Evolutionary conservation across 2,797 vertebrate species (phyloP).

Genomic region (Saxicola maurus): DNA sequence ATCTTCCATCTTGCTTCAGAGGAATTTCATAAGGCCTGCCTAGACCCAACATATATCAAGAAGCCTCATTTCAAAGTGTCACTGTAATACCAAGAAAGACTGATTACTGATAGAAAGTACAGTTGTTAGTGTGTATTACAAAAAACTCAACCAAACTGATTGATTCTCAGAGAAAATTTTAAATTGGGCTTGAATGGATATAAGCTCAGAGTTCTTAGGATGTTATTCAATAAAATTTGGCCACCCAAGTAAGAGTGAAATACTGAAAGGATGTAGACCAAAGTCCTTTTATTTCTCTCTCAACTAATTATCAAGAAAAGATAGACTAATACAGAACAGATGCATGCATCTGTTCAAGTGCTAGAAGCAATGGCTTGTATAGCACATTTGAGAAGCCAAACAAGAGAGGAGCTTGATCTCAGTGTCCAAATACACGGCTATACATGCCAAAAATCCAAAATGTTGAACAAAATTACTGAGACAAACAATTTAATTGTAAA

Average conservation of each 20-base stretch:
- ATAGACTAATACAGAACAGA: neutral
- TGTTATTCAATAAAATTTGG: neutral
- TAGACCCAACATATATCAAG: neutral
- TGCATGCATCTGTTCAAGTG: neutral
- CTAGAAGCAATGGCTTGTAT: neutral
- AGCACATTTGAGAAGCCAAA: neutral
- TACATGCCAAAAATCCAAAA: neutral
- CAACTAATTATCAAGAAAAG: neutral
- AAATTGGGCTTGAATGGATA: neutral
- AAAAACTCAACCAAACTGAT: neutral
- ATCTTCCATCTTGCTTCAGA: neutral
- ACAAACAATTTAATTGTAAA: neutral
- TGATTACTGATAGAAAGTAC: neutral
- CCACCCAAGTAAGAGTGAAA: neutral
- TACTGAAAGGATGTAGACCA: neutral
- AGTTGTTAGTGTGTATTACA: neutral
- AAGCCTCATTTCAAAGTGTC: neutral
- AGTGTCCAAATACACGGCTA: neutral
- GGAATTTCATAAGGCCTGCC: neutral
- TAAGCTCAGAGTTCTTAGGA: neutral
- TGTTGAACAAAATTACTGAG: neutral
- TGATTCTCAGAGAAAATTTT: neutral
- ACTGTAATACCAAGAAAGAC: neutral
- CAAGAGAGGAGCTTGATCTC: neutral
- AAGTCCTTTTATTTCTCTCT: neutral